Evolutionary conservation across 2,113 vertebrate genomes (phyloP).

Genomic region (Cynocephalus volans): DNA sequence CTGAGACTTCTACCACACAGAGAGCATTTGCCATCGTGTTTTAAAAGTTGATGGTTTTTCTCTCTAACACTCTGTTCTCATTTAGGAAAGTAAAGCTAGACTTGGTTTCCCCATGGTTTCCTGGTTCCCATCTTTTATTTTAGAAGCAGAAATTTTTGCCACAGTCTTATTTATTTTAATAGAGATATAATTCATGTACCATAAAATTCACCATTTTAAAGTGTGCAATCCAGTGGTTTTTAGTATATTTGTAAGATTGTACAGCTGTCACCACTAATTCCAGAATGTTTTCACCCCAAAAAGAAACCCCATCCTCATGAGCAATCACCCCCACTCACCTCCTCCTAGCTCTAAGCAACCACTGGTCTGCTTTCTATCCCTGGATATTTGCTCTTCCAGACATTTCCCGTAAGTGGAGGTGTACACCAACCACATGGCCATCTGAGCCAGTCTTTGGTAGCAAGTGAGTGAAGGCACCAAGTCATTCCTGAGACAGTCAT

Average conservation of each 20-base stretch:
- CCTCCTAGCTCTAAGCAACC: fast-evolving
- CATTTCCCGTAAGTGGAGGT: not conserved
- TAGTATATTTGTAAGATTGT: too few species aligned
- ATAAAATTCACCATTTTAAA: not conserved
- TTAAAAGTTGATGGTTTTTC: not conserved
- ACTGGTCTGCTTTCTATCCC: not conserved
- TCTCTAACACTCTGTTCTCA: not conserved
- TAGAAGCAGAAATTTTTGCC: not conserved
- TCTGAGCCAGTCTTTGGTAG: not conserved
- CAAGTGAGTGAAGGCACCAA: too few species aligned
- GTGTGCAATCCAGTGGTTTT: not conserved
- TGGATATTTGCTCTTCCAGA: not conserved
- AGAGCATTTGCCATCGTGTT: not conserved
- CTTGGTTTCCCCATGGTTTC: too few species aligned
- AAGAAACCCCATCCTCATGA: not conserved
- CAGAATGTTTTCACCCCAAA: not conserved
- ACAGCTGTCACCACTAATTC: fast-evolving
- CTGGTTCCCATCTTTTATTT: not conserved
- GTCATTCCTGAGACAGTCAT: not conserved
- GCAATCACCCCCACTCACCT: not conserved
- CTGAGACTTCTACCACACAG: not conserved
- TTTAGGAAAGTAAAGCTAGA: not conserved
- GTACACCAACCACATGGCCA: fast-evolving
- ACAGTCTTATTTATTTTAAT: not conserved
- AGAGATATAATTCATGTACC: too few species aligned